Base-by-base conservation (phyloP, 30 jellyfish, hydroid and myxozoan species). In the Pelagia noctiluca region DNA sequence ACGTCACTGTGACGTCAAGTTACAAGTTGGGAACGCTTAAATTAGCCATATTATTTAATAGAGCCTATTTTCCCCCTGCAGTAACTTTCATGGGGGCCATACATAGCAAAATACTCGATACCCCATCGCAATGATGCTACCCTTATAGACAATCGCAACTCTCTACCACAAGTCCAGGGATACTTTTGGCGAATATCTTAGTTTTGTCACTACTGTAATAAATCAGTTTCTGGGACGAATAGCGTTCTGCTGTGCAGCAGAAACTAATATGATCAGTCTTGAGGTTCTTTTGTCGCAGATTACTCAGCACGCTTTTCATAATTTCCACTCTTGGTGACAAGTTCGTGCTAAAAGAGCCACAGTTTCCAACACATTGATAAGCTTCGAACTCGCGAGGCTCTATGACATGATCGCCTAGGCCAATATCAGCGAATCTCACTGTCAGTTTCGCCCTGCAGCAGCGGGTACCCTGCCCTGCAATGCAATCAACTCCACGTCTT, bases 311-410 rank as follows among this genome's bases (percentile, higher is more conserved):
- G 37, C 84, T 50, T 47, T 82, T 82, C 25, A 82, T 50, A 29
- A 82, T 69, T 4, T 82, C 92, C 13, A 82, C 92, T 22, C 92
- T 66, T 60, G 92, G 47, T 24, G 86, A 35, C 36, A 72, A 35
- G 49, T 83, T 82, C 21, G 57, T 42, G 54, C 92, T 82, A 21
- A 38, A 70, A 31, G 92, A 35, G 1, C 92, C 92, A 22, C 92
- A 82, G 1, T 54, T 70, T 2, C 92, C 92, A 3, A 69, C 72
- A 21, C 92, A 82, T 13, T 82, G 92, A 50, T 68, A 82, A 5
- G 92, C 92, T 24, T 82, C 92, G 26, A 82, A 82, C 13, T 75
- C 70, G 52, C 82, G 61, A 50, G 92, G 92, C 46, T 82, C 86
- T 3, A 82, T 82, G 50, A 82, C 64, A 75, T 69, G 86, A 1